phyloP scores from a whole-genome alignment of 2,113 vertebrate species.

The Hemibagrus wyckioides region DNA sequence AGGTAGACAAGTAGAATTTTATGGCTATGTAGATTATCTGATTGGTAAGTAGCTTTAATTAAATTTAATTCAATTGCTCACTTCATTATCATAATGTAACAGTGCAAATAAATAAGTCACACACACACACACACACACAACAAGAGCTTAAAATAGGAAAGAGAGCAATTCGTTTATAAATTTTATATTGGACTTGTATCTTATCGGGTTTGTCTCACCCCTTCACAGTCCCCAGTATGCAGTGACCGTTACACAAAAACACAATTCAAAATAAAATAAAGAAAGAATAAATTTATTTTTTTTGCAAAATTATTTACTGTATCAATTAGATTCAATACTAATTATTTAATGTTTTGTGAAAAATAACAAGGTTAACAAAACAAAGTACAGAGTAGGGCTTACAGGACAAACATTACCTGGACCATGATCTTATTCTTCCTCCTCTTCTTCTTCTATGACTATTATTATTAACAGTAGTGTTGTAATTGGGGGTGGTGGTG shows the following conservation, averaged over 20 bases:
- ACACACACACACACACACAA: not conserved
- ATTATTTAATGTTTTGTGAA: not conserved
- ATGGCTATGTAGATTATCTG: not conserved
- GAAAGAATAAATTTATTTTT: not conserved
- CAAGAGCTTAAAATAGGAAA: not conserved
- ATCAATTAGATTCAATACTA: not conserved
- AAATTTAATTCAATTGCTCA: not conserved
- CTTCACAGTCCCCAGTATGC: not conserved
- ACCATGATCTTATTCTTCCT: not conserved
- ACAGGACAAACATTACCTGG: not conserved
- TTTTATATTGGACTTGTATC: no score
- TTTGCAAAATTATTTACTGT: not conserved
- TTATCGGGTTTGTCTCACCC: no score
- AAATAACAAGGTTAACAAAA: not conserved
- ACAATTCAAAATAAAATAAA: not conserved
- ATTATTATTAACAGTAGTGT: not conserved
- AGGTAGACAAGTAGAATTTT: not conserved
- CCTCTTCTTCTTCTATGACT: not conserved
- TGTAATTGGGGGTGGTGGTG: not conserved
- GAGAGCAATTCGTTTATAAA: not conserved
- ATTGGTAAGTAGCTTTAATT: not conserved
- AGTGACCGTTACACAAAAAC: not conserved
- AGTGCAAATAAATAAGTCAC: not conserved
- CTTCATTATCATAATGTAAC: not conserved
- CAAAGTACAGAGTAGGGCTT: not conserved